A percentile compares a stretch with the other conserved stretches of the same genome.
Evolutionary conservation across 2,113 vertebrate genomes (phyloP).

Genomic region (Sinocyclocheilus grahami): DNA sequence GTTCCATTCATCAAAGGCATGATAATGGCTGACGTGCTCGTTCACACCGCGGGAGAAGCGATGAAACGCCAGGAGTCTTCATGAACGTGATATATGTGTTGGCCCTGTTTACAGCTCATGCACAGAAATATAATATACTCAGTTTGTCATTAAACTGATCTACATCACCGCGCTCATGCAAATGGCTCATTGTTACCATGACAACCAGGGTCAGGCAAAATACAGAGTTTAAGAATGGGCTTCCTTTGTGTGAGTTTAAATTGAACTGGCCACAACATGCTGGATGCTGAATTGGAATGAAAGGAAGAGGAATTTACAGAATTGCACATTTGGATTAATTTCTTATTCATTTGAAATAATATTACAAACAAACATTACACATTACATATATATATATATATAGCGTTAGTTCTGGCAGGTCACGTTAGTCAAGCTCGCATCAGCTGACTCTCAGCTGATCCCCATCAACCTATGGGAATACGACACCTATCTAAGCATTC

Average conservation of each 20-base stretch:
- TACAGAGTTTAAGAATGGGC: not conserved
- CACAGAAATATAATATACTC: not conserved
- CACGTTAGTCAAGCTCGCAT: too few species aligned
- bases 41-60: conserved; percentile 59
- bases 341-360: too few species aligned
- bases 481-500: too few species aligned
- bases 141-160: conserved; percentile 30
- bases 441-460: too few species aligned
- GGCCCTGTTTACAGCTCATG: not conserved
- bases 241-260: not conserved
- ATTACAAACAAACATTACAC: too few species aligned
- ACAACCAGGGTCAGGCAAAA: conserved; percentile 19
- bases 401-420: too few species aligned
- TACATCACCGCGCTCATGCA: not conserved
- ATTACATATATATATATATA: too few species aligned
- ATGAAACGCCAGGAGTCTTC: conserved; percentile 50
- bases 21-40: conserved; percentile 59
- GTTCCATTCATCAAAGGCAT: conserved; percentile 64
- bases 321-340: too few species aligned
- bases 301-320: too few species aligned
- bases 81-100: not conserved
- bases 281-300: not conserved
- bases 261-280: not conserved
- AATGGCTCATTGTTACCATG: conserved; percentile 17
- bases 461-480: too few species aligned